Base-by-base conservation (phyloP, 2,797 vertebrate genomes). In the Eulemur rubriventer region DNA sequence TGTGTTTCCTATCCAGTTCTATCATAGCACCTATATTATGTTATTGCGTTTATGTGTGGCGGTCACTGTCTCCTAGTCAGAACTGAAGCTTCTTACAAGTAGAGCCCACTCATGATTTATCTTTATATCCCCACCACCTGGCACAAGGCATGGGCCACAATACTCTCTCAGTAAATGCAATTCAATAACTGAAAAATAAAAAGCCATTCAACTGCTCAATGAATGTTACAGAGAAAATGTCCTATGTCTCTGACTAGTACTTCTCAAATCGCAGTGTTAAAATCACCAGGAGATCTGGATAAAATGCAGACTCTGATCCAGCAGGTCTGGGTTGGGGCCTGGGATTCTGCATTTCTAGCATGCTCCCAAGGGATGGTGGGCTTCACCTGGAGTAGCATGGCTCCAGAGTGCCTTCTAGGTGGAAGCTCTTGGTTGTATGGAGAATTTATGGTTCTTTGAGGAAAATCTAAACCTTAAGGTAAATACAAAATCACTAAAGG, bases 391-490 rank as follows among this genome's bases (percentile, higher is more conserved):
- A 85, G 7, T 0, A 8, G 3, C 38, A 30, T 2, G 22, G 35
- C 38, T 92, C 63, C 2, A 38, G 16, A 20, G 28, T 4, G 24
- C 24, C 38, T 38, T 30, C 38, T 5, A 33, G 22, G 24, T 46
- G 35, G 11, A n/a, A 17, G 2, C 16, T 69, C 24, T 13, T 46
- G 7, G 24, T 35, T 22, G 76, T 1, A 28, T 18, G n/a, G 84
- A 83, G 28, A 48, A 28, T 43, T 84, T 41, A 24, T 10, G 5
- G 38, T 55, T 61, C 50, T 70, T 55, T 50, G 88, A 67, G 30
- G 10, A 79, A 94, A 83, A 78, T 16, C 35, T 89, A 65, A 79
- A 83, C 35, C 28, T 43, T 59, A 67, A 89, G 48, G 38, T 63
- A 88, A 9, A 6, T 33, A n/a, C 48, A 72, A 89, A 89, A 67